A percentile compares a stretch with the other conserved stretches of the same genome.
phyloP scores from a whole-genome alignment of 2,797 vertebrate species.

The Syncerus caffer region DNA sequence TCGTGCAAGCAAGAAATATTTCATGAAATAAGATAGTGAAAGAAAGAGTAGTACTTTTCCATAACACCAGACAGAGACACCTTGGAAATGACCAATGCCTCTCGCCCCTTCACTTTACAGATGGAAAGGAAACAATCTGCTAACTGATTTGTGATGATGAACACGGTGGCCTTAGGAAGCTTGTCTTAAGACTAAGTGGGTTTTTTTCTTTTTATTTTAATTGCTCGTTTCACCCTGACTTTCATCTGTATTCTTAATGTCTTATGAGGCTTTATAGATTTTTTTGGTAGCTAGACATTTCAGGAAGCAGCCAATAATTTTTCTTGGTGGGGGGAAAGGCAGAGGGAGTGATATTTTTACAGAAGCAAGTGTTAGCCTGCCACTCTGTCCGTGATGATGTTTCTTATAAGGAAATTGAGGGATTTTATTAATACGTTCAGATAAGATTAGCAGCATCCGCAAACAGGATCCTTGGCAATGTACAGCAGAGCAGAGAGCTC shows the following conservation, averaged over 20 bases:
- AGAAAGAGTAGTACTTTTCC: neutral
- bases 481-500: fast-evolving
- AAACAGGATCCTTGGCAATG: neutral
- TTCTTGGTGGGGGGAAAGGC: neutral
- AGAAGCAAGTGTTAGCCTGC: neutral
- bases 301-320: conserved; percentile 14
- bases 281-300: neutral
- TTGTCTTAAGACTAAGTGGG: neutral
- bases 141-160: neutral
- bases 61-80: neutral
- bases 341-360: neutral
- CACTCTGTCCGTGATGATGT: fast-evolving
- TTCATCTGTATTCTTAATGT: neutral
- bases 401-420: conserved; percentile 34
- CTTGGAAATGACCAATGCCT: neutral
- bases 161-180: neutral
- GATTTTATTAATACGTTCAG: neutral
- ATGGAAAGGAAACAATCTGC: neutral
- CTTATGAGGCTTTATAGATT: neutral
- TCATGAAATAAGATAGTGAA: neutral
- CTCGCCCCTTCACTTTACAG: neutral
- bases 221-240: neutral
- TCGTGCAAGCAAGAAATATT: neutral
- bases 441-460: conserved; percentile 9
- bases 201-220: neutral